Evolutionary conservation across 1,140 invertebrate species (phyloP), one percentile per base, ranked within the genome.

Genomic region (Anastatus disparis): DNA sequence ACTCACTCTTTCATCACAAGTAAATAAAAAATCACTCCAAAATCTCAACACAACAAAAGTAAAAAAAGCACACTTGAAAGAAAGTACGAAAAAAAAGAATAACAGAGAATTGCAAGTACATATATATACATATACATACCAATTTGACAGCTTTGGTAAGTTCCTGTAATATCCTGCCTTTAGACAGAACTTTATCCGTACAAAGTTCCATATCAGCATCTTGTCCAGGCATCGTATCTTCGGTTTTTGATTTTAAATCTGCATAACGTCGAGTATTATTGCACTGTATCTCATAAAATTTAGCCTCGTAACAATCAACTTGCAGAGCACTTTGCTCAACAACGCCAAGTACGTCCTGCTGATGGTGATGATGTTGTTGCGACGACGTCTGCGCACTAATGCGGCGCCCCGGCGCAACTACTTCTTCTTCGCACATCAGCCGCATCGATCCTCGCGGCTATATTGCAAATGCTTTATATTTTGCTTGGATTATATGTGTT

Each of bases 111-210:
- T n/a, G n/a, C n/a, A n/a, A n/a, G n/a, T n/a, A n/a, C n/a, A n/a
- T n/a, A n/a, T n/a, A n/a, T n/a, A n/a, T n/a, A n/a, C n/a, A n/a
- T n/a, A 22, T 48, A 20, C 83, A 84, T 72, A 86, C 85, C 78
- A 87, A 69, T 79, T 87, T 87, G 72, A 87, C 84, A 71, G 85
- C 82, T 72, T 86, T 86, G 22, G 85, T 86, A 15, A 87, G 78
- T 70, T 87, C 85, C 40, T 85, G 83, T 29, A 87, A 75, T 20
- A 86, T 87, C 73, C 84, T 81, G 13, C 77, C 78, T 63, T 87
- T 87, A 24, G 84, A 85, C 15, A 85, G 76, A 27, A 86, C 78
- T 59, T 86, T 87, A 76, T 86, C 85, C 56, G 84, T 85, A 75
- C 82, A 84, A 26, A 84, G 79, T 70, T 86, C 81, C 79, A 81